A percentile compares a stretch with the other conserved stretches of the same genome.
phyloP scores from a whole-genome alignment of 2,797 vertebrate species.

The Gobio occitaniae region DNA sequence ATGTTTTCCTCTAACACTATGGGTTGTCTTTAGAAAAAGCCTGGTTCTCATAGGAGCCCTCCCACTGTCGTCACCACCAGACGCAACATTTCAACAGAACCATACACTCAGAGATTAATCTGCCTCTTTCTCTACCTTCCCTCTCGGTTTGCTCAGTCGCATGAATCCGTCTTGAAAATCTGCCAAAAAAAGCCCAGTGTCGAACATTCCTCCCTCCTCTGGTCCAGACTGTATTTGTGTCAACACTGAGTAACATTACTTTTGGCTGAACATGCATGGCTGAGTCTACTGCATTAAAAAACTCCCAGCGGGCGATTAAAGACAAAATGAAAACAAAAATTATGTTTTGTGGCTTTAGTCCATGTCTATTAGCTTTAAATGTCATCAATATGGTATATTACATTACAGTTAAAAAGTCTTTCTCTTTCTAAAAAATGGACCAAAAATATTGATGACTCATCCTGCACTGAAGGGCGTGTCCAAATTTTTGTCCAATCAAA shows the following conservation, averaged over 20 bases:
- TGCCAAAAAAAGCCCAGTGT: constrained; percentile 31
- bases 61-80: background rate
- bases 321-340: background rate
- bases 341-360: background rate
- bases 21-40: background rate
- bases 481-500: background rate
- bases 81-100: constrained; percentile 2
- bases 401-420: background rate
- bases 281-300: constrained; percentile 69
- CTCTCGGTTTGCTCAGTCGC: constrained; percentile 32
- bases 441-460: background rate
- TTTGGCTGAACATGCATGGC: constrained; percentile 58
- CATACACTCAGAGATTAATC: background rate
- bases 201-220: constrained; percentile 29
- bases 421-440: background rate
- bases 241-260: constrained; percentile 52
- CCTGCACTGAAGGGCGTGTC: background rate
- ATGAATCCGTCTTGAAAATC: constrained; percentile 32
- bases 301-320: constrained; percentile 67
- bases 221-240: constrained; percentile 17
- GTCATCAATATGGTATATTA: background rate
- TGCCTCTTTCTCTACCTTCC: background rate
- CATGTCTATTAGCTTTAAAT: background rate
- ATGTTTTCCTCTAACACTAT: constrained; percentile 12
- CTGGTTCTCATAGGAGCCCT: background rate